Evolutionary conservation across 2,113 vertebrate genomes (phyloP), one percentile per base, ranked within the genome.

Genomic region (Coracopsis vasa): DNA sequence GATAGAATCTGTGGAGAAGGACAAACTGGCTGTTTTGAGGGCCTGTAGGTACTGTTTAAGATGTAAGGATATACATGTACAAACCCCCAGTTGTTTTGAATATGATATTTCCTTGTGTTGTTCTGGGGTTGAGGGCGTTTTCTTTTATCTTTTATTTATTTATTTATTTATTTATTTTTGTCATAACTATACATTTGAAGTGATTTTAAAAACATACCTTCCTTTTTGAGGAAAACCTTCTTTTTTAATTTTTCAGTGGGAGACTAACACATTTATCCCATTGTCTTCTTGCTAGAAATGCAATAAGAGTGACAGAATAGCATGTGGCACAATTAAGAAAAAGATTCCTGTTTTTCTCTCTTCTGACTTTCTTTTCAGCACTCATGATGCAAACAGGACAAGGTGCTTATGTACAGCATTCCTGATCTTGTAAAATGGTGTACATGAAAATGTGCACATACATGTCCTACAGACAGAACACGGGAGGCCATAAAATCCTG

Each of bases 41-140:
- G 17, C 10, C 41, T 45, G 23, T 33, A 67, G 33, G 16, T 50
- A 74, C 39, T 16, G 2, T 50, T 74, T 54, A 74, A 79, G 64
- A 86, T 67, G 74, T 8, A 74, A 29, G 28, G 74, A 81, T 54
- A 87, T 75, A 64, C 7, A 42, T 39, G 7, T 71, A 10, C 12
- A 62, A 25, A 44, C 14, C 12, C 15, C 41, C 28, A 80, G 24
- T 9, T 89, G 16, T 2, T 66, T 70, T 86, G 33, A 58, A 12
- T 1, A 7, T 14, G 2, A 1, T 3, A 7, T 50, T 66, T 70
- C 8, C 7, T 80, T 35, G 10, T 4, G 13, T 1, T 1, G 47
- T 65, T 65, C 41, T 27, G 13, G 3, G 10, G 56, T 65, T 64
- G 16, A 35, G 5, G 3, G 2, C 1, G 2, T 31, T 33, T n/a